These are phyloP conservation scores for Channa maculata DNA, from an alignment of 2,113 vertebrate species.

Conservation along the genomic window DNA sequence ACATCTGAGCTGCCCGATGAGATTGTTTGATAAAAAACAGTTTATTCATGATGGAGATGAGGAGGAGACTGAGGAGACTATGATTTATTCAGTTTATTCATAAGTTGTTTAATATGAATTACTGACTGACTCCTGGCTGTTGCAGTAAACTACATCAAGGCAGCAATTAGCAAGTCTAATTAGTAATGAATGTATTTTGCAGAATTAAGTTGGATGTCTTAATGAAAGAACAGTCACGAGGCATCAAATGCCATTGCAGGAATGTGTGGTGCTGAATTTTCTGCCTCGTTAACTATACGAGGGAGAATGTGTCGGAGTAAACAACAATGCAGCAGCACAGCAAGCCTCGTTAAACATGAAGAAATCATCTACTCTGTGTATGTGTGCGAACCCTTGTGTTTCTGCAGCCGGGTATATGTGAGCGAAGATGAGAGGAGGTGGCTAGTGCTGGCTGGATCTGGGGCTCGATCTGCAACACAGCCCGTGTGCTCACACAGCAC, in stretches of 20 bases:
- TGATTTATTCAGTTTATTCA: no score
- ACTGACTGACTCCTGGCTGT: background rate
- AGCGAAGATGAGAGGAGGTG: constrained; percentile 25
- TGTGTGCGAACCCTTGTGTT: background rate
- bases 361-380: constrained; percentile 26
- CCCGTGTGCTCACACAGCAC: constrained; percentile 60
- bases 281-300: constrained; percentile 37
- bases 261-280: background rate
- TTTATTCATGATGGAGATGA: no score
- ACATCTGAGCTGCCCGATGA: no score
- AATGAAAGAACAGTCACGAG: background rate
- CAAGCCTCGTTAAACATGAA: constrained; percentile 33
- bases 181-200: background rate
- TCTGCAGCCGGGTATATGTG: constrained; percentile 16
- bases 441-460: constrained; percentile 36
- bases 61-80: no score
- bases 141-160: background rate
- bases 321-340: constrained; percentile 34
- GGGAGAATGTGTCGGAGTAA: constrained; percentile 12
- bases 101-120: no score
- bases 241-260: background rate
- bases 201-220: background rate
- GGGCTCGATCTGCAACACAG: constrained; percentile 45
- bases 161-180: background rate
- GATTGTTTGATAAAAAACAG: no score